phyloP scores from a whole-genome alignment of 2,888 invertebrate species.

The Lepidochitona cinerea region DNA sequence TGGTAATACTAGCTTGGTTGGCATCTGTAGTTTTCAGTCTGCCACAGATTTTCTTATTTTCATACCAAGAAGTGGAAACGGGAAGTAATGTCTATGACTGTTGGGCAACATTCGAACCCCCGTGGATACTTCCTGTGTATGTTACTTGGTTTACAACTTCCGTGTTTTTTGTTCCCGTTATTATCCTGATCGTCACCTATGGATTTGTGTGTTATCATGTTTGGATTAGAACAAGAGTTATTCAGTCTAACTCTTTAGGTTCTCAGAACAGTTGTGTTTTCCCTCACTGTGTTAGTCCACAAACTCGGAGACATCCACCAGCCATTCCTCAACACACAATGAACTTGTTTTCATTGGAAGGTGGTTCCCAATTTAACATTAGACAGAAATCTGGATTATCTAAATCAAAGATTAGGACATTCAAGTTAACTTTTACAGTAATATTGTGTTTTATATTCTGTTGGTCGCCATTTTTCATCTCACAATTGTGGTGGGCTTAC shows the following conservation, averaged over 20 bases:
- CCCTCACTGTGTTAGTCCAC: not conserved
- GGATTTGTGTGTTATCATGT: constrained; percentile 69
- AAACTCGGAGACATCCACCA: too few relatives aligned
- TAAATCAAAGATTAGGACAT: constrained; percentile 72
- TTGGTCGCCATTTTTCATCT: constrained; percentile 79
- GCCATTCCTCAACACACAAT: not conserved
- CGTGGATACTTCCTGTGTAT: constrained; percentile 60
- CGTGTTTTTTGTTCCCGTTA: constrained; percentile 72
- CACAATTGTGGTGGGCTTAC: constrained; percentile 75
- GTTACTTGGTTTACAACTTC: constrained; percentile 69
- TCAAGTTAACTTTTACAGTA: constrained; percentile 73
- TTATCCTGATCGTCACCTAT: constrained; percentile 71
- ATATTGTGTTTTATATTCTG: constrained; percentile 76
- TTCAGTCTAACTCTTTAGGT: not conserved
- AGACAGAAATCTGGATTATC: constrained; percentile 57
- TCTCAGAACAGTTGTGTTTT: not conserved
- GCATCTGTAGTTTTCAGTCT: constrained; percentile 74
- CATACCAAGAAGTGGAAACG: constrained; percentile 33
- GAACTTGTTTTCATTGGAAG: not conserved
- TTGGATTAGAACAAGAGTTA: constrained; percentile 35
- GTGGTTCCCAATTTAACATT: not conserved
- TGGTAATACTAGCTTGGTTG: constrained; percentile 70
- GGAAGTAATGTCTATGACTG: constrained; percentile 52
- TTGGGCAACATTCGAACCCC: constrained; percentile 44
- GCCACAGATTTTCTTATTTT: constrained; percentile 74